Evolutionary conservation across 2,888 invertebrate genomes (phyloP), one percentile per base, ranked within the genome.

Genomic region (Serrognathus titanus): DNA sequence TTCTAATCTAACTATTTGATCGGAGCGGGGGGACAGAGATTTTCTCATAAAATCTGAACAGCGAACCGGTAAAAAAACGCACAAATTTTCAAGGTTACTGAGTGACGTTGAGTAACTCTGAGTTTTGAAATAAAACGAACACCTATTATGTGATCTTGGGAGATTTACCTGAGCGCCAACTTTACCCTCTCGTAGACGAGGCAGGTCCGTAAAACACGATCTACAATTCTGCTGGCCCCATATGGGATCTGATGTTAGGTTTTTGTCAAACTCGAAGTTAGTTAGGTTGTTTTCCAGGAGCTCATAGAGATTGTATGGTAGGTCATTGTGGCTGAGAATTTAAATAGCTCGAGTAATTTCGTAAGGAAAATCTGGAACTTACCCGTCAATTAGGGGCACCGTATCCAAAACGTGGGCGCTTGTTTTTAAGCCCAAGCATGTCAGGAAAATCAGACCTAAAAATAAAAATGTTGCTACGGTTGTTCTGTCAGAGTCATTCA

Each of bases 161-260:
- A 5, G 36, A 50, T 41, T 72, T 71, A 81, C 81, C 72, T 83
- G 84, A 8, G 80, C 84, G 9, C 82, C 83, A 1, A 85, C 71
- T 74, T 78, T 80, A 49, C 84, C 84, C 58, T 74, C 55, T 41
- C 67, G 66, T 31, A 84, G 66, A 52, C 83, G 70, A 0, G 79
- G 79, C 12, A 84, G 75, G 71, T 85, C 84, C 1, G 84, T 85
- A 62, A 76, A 79, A 53, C 79, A 79, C 3, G 65, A 62, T 2
- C 47, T 7, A 53, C 78, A 79, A 0, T 36, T 51, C 11, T 39
- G 11, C n/a, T 9, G 36, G 38, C 79, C 78, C 77, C 79, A 83
- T 49, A 69, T 60, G 1, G 68, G 60, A 63, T 81, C 75, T 1
- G 73, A 55, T 2, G 63, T 69, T 13, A 81, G 69, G 68, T 81